These are phyloP conservation scores for Pyrgilauda ruficollis DNA, from an alignment of 2,113 vertebrate genomes.

Conservation along the genomic window DNA sequence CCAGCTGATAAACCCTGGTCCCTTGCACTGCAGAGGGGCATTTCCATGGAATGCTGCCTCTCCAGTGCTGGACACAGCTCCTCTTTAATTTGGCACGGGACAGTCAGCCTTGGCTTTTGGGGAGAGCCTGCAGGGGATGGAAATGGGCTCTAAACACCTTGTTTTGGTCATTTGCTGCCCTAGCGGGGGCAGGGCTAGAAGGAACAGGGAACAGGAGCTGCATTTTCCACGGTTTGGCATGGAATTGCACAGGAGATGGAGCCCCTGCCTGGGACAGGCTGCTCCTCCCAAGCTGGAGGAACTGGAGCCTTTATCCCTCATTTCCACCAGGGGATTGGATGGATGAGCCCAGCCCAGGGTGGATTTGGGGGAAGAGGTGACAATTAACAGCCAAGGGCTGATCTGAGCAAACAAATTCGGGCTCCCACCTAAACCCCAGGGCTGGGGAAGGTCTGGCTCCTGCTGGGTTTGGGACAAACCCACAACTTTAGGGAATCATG, in stretches of 20 bases:
- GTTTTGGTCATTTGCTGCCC: conserved; percentile 12
- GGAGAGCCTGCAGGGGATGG: conserved; percentile 61
- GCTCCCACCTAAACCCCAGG: background rate
- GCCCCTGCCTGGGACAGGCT: background rate
- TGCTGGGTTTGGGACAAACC: background rate
- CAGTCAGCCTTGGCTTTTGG: conserved; percentile 69
- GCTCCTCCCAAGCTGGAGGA: rapidly evolving
- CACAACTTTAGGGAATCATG: background rate
- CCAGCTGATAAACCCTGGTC: conserved; percentile 60
- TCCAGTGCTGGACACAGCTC: conserved; percentile 64
- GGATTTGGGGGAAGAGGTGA: background rate
- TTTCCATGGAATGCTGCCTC: conserved; percentile 72
- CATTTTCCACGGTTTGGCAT: background rate
- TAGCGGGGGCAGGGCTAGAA: background rate
- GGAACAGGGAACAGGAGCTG: background rate
- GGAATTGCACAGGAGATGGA: background rate
- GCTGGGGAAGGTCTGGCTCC: background rate
- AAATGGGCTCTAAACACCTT: conserved; percentile 43
- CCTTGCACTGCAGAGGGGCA: conserved; percentile 53
- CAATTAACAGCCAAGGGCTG: background rate
- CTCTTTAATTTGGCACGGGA: conserved; percentile 69
- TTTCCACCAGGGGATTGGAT: rapidly evolving
- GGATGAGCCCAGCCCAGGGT: rapidly evolving
- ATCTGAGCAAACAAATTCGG: rapidly evolving
- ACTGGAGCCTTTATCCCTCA: no score